Conservation (phyloP, 2,113 vertebrate species). For the Oryzias woworae region DNA sequence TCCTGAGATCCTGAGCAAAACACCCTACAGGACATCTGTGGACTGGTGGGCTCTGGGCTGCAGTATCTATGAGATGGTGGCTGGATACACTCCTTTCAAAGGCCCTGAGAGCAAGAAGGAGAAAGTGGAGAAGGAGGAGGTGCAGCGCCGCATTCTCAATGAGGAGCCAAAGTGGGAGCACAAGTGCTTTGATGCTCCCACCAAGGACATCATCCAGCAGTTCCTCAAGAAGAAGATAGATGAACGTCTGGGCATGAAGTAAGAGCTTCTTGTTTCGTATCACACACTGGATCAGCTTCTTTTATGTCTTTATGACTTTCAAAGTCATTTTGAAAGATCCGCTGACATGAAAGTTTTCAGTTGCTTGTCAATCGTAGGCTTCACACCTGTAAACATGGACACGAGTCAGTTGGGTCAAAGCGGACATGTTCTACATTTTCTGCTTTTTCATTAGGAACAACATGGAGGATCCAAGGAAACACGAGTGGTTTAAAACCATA, state of each 20-base stretch:
- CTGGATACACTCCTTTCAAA: slow-evolving; percentile 90
- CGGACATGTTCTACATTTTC: neutral
- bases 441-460: slow-evolving; percentile 74
- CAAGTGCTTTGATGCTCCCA: slow-evolving; percentile 81
- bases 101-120: slow-evolving; percentile 83
- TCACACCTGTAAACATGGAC: too few species aligned
- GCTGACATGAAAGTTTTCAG: too few species aligned
- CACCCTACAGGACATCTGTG: slow-evolving; percentile 87
- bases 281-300: neutral
- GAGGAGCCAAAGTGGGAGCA: slow-evolving; percentile 88
- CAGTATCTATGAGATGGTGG: slow-evolving; percentile 94
- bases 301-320: too few species aligned
- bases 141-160: slow-evolving; percentile 86
- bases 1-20: slow-evolving; percentile 88
- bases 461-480: slow-evolving; percentile 87
- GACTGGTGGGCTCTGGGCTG: slow-evolving; percentile 97
- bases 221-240: slow-evolving; percentile 89
- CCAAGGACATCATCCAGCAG: slow-evolving; percentile 85
- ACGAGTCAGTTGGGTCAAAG: too few species aligned
- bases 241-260: slow-evolving; percentile 89
- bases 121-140: slow-evolving; percentile 88
- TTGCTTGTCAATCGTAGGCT: too few species aligned
- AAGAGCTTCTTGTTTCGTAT: slow-evolving; percentile 39
- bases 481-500: slow-evolving; percentile 87
- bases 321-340: too few species aligned